Evolutionary conservation across 2,113 vertebrate genomes (phyloP), one percentile per base, ranked within the genome.

Genomic region (Pelecanus crispus): DNA sequence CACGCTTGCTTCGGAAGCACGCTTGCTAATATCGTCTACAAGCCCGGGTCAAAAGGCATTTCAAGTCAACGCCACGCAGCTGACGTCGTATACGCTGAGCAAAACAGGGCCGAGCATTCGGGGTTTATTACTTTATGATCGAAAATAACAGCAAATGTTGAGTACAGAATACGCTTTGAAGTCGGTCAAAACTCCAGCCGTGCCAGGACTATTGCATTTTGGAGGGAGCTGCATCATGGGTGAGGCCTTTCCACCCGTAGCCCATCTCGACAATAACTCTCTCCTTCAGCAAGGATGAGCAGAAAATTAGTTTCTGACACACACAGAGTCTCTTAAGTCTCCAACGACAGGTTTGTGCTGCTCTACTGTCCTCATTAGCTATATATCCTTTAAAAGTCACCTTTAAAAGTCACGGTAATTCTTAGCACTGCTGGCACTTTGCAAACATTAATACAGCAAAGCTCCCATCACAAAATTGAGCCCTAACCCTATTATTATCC

Each of bases 41-140:
- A 47, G 34, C 15, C n/a, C 4, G 0, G 17, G 9, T 4, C 36
- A 3, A 0, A 31, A 17, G 0, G 40, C 17, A 16, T 10, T 26
- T 6, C 14, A 3, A 6, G 29, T 9, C 47, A 15, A 4, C 56
- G 6, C 25, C 50, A 2, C 38, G 2, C 10, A 29, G 26, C 2
- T 29, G 29, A 4, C 22, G 2, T 2, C 3, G 26, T 6, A 21
- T 7, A 6, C 36, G 6, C 40, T 1, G 6, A 66, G 38, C 52
- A 40, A 36, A 52, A 16, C 0, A 17, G 25, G 4, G 18, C 40
- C 4, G 29, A 11, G 34, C 21, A 5, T 13, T 38, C 34, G 22
- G 36, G 34, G 25, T 20, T 34, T 36, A 8, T 21, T 17, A 10
- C 44, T 31, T 14, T 11, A 10, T 2, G 16, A 7, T 11, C 14